Conservation (phyloP, 2,113 vertebrate species). For the Sylvietta virens region DNA sequence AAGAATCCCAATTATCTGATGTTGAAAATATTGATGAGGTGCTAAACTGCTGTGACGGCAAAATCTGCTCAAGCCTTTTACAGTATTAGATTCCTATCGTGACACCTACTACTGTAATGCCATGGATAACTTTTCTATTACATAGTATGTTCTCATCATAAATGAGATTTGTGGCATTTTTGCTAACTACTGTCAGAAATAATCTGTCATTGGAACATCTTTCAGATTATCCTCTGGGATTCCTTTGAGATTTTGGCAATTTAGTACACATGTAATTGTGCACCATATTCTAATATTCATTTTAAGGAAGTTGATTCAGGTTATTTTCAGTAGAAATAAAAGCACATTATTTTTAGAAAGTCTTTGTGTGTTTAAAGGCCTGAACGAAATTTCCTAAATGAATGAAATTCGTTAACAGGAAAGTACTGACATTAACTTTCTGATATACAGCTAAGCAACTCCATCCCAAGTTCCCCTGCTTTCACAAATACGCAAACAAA, state of each 20-base stretch:
- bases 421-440: background rate
- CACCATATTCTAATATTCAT: background rate
- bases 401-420: background rate
- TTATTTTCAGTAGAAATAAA: background rate
- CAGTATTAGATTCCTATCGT: background rate
- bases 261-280: background rate
- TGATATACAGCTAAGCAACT: background rate
- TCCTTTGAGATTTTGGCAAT: background rate
- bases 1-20: conserved; percentile 16
- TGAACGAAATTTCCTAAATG: background rate
- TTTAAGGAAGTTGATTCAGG: background rate
- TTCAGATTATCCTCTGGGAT: background rate
- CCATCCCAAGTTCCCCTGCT: background rate
- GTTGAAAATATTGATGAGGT: conserved; percentile 30
- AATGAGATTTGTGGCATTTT: conserved; percentile 3
- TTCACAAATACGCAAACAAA: background rate
- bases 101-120: background rate
- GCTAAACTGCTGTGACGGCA: background rate
- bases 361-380: background rate
- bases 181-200: background rate
- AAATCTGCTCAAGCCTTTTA: conserved; percentile 18
- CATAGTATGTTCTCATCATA: background rate
- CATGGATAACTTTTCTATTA: background rate
- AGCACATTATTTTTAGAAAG: background rate
- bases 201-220: background rate